A percentile compares a stretch with the other conserved stretches of the same genome.
phyloP scores from a whole-genome alignment of 2,797 vertebrate genomes.

The Propithecus deckenii region DNA sequence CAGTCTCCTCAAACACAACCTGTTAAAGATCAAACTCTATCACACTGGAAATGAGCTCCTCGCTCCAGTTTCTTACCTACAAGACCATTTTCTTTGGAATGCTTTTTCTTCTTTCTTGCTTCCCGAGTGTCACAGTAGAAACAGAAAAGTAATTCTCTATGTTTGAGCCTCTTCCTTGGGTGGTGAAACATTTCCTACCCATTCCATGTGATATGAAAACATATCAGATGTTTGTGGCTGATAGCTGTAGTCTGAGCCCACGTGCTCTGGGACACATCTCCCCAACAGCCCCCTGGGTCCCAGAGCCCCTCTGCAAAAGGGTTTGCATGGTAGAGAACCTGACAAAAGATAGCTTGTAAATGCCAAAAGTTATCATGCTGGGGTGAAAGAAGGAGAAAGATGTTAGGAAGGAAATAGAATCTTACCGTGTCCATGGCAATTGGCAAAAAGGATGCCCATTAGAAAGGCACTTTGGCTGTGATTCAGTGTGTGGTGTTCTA shows the following conservation, averaged over 20 bases:
- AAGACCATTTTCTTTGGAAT: not conserved
- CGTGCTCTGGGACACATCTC: not conserved
- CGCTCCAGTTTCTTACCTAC: not conserved
- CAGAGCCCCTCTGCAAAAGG: not conserved
- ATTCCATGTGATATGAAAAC: not conserved
- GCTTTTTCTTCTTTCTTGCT: not conserved
- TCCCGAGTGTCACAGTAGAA: not conserved
- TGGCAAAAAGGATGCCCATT: not conserved
- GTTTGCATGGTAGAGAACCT: not conserved
- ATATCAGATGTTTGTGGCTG: not conserved
- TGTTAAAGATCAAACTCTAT: not conserved
- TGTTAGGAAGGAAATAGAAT: conserved; percentile 2
- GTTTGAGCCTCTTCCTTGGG: not conserved
- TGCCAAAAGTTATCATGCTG: not conserved
- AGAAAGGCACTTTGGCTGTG: not conserved
- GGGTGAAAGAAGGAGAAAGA: not conserved
- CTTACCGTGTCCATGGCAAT: not conserved
- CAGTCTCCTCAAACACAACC: not conserved
- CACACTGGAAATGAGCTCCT: not conserved
- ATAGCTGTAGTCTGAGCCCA: not conserved
- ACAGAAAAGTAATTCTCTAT: not conserved
- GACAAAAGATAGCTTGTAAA: not conserved
- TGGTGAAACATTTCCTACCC: not conserved
- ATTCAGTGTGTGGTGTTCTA: not conserved
- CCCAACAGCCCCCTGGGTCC: not conserved